Base-by-base conservation (phyloP, 1,140 invertebrate species). In the fruit fly (Drosophila melanogaster) region DNA sequence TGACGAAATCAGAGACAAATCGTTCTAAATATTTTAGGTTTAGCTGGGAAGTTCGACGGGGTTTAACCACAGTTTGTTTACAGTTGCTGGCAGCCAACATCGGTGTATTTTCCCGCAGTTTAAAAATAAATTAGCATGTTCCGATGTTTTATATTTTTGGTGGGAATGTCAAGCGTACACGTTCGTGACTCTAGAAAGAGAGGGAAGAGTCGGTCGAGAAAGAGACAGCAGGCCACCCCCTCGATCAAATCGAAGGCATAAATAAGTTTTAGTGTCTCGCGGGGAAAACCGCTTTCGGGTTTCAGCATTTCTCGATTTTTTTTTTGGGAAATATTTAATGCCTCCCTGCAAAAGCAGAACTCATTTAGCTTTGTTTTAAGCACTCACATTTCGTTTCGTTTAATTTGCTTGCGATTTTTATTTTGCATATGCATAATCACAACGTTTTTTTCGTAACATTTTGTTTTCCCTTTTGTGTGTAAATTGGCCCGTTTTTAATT, bases 291-390 rank as follows among this genome's bases (percentile, higher is more conserved):
- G 73, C 59, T 72, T 26, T n/a, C 55, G 14, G 22, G 30, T 7
- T 33, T 54, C 22, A 30, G 61, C 38, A 66, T 69, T 55, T 57
- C 57, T 70, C 24, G 53, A n/a, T 51, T 65, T 38, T 71, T 71
- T 77, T 70, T 72, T 57, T 43, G 41, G 56, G n/a, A 61, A 59
- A 70, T 60, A 71, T 76, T 81, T 70, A 44, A 72, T 61, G 79
- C 65, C 66, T n/a, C 17, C 49, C 38, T 54, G 61, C 58, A 53
- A 70, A 67, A 33, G 59, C 75, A 71, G 55, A 66, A 49, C 65
- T 66, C 41, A 75, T 76, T 87, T 79, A 59, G 79, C 83, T 61
- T 79, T 83, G 75, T 83, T 83, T 83, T 76, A 79, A 81, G 73
- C 57, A 87, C 76, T 87, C 77, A 77, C 72, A 56, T 65, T 73